Evolutionary conservation across 2,888 invertebrate genomes (phyloP).

Genomic region (Ichneumoninae sp.): DNA sequence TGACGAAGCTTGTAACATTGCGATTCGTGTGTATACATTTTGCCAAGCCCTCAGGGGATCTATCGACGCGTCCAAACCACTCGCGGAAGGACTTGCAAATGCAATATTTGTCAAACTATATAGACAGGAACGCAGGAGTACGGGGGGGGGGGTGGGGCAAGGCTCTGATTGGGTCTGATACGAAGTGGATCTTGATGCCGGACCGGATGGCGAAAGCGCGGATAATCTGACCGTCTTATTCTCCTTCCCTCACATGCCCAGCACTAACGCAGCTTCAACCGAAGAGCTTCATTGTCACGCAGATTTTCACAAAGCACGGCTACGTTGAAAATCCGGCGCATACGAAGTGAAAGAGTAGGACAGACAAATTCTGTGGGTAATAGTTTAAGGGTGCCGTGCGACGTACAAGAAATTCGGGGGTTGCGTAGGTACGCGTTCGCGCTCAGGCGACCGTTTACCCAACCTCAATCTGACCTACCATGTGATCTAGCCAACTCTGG

Average conservation of each 20-base stretch:
- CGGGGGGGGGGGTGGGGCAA: not conserved
- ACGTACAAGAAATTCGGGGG: constrained; percentile 42
- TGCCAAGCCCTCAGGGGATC: not conserved
- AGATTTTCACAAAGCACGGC: constrained; percentile 76
- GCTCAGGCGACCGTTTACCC: constrained; percentile 78
- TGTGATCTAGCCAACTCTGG: constrained; percentile 74
- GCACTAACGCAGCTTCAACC: constrained; percentile 59
- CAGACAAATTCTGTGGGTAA: constrained; percentile 48
- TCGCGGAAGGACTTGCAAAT: not conserved
- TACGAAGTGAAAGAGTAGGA: constrained; percentile 42
- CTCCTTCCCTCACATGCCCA: constrained; percentile 21
- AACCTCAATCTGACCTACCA: constrained; percentile 79
- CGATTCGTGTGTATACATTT: constrained; percentile 7
- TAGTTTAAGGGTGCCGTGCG: constrained; percentile 61
- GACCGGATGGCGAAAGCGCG: constrained; percentile 11
- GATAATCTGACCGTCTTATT: constrained; percentile 27
- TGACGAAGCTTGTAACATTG: constrained; percentile 22
- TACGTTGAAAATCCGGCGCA: constrained; percentile 44
- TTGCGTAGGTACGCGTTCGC: constrained; percentile 63
- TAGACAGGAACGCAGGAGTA: not conserved
- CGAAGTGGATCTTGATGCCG: not conserved
- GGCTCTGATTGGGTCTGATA: not conserved
- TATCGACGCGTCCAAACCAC: not conserved
- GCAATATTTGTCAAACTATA: not conserved
- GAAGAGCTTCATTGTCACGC: constrained; percentile 74